phyloP scores from a whole-genome alignment of 2,888 invertebrate genomes.

The Kryphioiulus occultus region DNA sequence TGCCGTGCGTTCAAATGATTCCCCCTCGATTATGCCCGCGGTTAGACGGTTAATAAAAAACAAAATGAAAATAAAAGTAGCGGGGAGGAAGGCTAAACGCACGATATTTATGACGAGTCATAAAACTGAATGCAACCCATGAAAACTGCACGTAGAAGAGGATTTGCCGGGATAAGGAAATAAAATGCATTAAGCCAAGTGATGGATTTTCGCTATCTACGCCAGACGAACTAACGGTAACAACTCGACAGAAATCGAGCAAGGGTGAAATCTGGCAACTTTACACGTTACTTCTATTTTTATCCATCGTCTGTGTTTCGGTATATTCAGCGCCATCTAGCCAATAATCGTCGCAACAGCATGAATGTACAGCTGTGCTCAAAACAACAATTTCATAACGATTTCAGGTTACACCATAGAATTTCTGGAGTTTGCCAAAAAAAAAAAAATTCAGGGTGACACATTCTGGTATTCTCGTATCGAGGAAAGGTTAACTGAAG shows the following conservation, averaged over 20 bases:
- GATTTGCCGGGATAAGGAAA: not conserved
- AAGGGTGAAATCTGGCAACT: not conserved
- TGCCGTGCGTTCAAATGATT: not conserved
- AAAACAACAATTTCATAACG: too few relatives aligned
- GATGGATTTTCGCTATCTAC: not conserved
- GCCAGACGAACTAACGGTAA: not conserved
- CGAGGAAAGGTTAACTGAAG: too few relatives aligned
- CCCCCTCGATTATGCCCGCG: not conserved
- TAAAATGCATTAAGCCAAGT: not conserved
- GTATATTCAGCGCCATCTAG: not conserved
- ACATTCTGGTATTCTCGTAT: too few relatives aligned
- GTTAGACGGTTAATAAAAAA: not conserved
- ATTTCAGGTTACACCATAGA: too few relatives aligned
- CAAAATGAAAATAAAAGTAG: constrained; percentile 20
- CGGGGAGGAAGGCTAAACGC: not conserved
- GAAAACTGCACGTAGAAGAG: not conserved
- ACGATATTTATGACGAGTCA: not conserved
- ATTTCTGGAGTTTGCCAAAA: too few relatives aligned
- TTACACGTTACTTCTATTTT: not conserved
- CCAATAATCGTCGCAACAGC: not conserved
- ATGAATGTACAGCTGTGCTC: not conserved
- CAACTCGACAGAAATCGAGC: not conserved
- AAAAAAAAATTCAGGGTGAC: too few relatives aligned
- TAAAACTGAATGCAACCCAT: not conserved
- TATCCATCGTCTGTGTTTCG: not conserved